Conservation (phyloP, 1,140 invertebrate genomes). For the Onthophagus taurus region DNA sequence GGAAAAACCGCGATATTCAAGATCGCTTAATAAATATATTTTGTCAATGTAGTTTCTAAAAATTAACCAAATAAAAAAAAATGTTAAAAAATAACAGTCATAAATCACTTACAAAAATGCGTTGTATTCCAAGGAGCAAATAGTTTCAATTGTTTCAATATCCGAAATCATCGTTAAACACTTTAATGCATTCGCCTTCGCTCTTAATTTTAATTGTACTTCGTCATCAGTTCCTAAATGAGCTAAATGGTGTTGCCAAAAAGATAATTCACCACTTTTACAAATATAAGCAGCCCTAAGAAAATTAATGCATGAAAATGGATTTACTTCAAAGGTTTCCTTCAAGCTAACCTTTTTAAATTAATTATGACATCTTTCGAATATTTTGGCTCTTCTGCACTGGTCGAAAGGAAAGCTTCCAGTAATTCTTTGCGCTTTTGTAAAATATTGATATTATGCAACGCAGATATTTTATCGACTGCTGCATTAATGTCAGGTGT, state of each 20-base stretch:
- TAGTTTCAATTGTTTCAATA: conserved; percentile 15
- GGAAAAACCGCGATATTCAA: conserved; percentile 19
- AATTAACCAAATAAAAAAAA: conserved; percentile 3
- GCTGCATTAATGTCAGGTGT: conserved; percentile 29
- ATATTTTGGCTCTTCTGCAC: conserved; percentile 4
- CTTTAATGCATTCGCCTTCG: conserved; percentile 24
- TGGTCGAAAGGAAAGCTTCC: conserved; percentile 3
- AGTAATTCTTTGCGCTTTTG: conserved; percentile 17
- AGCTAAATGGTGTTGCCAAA: conserved; percentile 19
- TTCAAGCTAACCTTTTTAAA: conserved; percentile 19
- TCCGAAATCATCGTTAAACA: conserved; percentile 25
- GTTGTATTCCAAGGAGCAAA: conserved; percentile 15
- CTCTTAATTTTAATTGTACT: conserved; percentile 15
- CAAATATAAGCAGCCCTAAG: conserved; percentile 24
- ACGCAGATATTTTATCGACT: conserved; percentile 22
- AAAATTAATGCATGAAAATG: conserved; percentile 14
- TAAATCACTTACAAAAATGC: conserved; percentile 22
- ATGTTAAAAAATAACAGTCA: not conserved
- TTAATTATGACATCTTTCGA: conserved; percentile 8
- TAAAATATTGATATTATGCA: conserved; percentile 20
- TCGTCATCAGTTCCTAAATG: conserved; percentile 14
- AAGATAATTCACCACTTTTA: conserved; percentile 7
- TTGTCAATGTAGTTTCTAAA: conserved; percentile 26
- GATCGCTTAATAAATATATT: conserved; percentile 21
- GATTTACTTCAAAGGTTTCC: conserved; percentile 4